phyloP scores from a whole-genome alignment of 2,113 vertebrate genomes.

The Kobus ellipsiprymnus region DNA sequence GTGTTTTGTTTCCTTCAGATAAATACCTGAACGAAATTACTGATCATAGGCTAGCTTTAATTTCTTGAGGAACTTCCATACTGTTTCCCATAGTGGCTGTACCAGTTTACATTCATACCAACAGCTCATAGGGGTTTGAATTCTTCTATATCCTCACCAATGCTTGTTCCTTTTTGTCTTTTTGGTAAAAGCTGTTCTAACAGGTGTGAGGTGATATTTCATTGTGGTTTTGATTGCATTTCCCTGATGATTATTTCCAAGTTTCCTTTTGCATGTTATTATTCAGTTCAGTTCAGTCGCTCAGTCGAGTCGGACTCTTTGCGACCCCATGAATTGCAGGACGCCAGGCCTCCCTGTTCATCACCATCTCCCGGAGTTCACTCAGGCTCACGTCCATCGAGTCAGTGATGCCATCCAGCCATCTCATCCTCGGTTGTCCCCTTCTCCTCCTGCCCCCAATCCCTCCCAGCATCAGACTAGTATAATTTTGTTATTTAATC shows the following conservation, averaged over 20 bases:
- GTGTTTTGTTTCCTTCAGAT: not conserved
- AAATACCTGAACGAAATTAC: not conserved
- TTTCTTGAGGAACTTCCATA: not conserved
- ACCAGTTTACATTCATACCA: not conserved
- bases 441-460: too few species aligned
- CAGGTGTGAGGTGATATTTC: not conserved
- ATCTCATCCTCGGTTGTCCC: too few species aligned
- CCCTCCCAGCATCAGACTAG: not conserved
- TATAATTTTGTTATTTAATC: not conserved
- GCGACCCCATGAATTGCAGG: too few species aligned
- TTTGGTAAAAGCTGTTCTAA: not conserved
- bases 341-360: too few species aligned
- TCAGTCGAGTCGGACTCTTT: too few species aligned
- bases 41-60: not conserved
- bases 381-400: too few species aligned
- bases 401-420: too few species aligned
- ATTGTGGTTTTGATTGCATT: not conserved
- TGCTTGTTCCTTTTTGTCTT: not conserved
- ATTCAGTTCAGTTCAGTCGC: not conserved
- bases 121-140: not conserved
- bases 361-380: too few species aligned
- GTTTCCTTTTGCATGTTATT: not conserved
- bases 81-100: not conserved
- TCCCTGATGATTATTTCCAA: not conserved
- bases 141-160: not conserved